phyloP scores from a whole-genome alignment of 1,140 invertebrate genomes.

The Aphaenogaster rudis region DNA sequence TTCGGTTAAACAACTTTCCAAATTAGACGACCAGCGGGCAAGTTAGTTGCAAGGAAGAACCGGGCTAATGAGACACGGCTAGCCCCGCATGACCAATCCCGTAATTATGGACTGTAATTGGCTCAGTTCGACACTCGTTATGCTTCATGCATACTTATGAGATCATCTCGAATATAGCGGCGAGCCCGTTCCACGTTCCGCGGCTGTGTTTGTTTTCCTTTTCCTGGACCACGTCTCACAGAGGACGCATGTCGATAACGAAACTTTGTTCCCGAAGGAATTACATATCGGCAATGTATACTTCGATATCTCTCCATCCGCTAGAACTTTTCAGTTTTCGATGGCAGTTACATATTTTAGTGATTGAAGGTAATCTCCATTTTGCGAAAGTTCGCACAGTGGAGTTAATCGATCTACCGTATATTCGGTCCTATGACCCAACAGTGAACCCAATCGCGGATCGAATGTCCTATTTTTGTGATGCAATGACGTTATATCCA shows the following conservation, averaged over 20 bases:
- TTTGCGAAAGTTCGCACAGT: neutral
- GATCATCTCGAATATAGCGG: slow-evolving; percentile 32
- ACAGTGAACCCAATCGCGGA: neutral
- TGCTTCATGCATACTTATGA: slow-evolving; percentile 56
- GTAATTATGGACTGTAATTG: slow-evolving; percentile 71
- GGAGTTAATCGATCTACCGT: slow-evolving; percentile 47
- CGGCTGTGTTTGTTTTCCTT: slow-evolving; percentile 6
- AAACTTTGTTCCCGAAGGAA: slow-evolving; percentile 24
- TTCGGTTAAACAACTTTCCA: slow-evolving; percentile 58
- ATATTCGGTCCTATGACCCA: slow-evolving; percentile 6
- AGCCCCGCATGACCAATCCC: slow-evolving; percentile 49
- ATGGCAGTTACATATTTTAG: slow-evolving; percentile 32
- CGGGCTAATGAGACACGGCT: slow-evolving; percentile 55
- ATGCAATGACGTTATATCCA: neutral
- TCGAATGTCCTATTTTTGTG: slow-evolving; percentile 25
- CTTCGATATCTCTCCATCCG: slow-evolving; percentile 16
- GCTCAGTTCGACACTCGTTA: slow-evolving; percentile 45
- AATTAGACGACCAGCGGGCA: slow-evolving; percentile 48
- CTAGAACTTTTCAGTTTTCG: slow-evolving; percentile 26
- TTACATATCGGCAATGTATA: neutral
- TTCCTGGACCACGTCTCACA: neutral
- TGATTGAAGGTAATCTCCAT: slow-evolving; percentile 5
- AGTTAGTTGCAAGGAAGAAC: slow-evolving; percentile 56
- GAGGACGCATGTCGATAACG: slow-evolving; percentile 1
- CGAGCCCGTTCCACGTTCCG: neutral